phyloP scores from a whole-genome alignment of 2,888 invertebrate species.

The Polydrusus cervinus region DNA sequence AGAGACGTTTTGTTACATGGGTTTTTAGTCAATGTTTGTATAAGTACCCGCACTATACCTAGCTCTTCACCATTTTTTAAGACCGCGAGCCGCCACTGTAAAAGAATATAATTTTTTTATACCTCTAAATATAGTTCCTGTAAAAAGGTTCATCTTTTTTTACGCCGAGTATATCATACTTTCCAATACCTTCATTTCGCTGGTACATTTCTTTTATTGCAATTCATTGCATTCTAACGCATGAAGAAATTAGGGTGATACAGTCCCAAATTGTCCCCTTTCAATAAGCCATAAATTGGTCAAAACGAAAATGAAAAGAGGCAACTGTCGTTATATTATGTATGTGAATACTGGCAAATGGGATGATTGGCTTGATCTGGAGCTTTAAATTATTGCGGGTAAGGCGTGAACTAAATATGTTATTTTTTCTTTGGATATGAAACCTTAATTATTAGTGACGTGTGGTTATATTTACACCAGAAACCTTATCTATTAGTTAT shows the following conservation, averaged over 20 bases:
- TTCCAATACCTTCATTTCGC: conserved; percentile 12
- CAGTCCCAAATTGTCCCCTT: conserved; percentile 44
- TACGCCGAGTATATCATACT: neutral
- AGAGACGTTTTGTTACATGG: no score
- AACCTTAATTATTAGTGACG: no score
- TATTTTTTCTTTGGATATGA: no score
- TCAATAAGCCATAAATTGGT: conserved; percentile 48
- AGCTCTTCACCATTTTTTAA: no score
- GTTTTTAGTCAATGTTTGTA: no score
- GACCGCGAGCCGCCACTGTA: no score
- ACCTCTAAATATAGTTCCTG: no score
- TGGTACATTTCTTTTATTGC: conserved; percentile 28
- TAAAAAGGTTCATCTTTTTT: neutral
- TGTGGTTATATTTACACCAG: no score
- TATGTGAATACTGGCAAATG: conserved; percentile 11
- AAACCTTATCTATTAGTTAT: no score
- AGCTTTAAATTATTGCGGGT: conserved; percentile 16
- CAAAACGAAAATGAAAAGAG: conserved; percentile 43
- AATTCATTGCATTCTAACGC: conserved; percentile 33
- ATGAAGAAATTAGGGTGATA: conserved; percentile 37
- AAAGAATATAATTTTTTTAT: no score
- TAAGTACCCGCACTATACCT: no score
- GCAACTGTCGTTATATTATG: neutral
- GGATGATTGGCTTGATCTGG: conserved; percentile 6
- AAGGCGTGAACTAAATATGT: neutral